Percentiles rank a stretch among this genome's conserved stretches.
phyloP scores from a whole-genome alignment of 2,797 vertebrate genomes.

The Tamandua tetradactyla region DNA sequence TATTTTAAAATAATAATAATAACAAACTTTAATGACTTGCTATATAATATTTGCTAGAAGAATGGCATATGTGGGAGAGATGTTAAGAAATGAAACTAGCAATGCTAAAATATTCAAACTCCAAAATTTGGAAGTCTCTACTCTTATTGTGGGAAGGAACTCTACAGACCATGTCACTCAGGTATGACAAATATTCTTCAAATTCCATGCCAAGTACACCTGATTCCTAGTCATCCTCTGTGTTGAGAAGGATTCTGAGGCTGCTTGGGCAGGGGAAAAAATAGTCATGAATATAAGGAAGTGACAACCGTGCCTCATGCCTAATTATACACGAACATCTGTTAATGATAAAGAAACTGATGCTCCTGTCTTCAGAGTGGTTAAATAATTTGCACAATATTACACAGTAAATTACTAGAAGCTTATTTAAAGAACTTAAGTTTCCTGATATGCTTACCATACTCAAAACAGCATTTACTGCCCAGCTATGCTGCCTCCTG shows the following conservation, averaged over 20 bases:
- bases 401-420: neutral
- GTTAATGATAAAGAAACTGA: neutral
- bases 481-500: neutral
- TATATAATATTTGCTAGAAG: neutral
- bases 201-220: neutral
- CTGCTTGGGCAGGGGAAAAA: neutral
- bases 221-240: neutral
- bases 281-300: fast-evolving
- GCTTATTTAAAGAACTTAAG: neutral
- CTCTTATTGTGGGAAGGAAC: neutral
- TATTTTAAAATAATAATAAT: neutral
- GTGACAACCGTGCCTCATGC: neutral
- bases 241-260: neutral
- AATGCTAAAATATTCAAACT: neutral
- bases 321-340: neutral
- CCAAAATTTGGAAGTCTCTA: neutral
- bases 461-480: neutral
- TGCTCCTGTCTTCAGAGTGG: neutral
- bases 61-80: neutral
- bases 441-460: neutral
- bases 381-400: no score
- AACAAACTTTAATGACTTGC: neutral
- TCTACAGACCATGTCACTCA: neutral
- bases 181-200: neutral
- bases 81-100: neutral